Percentiles rank a stretch among this genome's conserved stretches.
These are phyloP conservation scores for Cyrtorhinus lividipennis DNA, from an alignment of 1,140 invertebrate genomes.

Conservation along the genomic window DNA sequence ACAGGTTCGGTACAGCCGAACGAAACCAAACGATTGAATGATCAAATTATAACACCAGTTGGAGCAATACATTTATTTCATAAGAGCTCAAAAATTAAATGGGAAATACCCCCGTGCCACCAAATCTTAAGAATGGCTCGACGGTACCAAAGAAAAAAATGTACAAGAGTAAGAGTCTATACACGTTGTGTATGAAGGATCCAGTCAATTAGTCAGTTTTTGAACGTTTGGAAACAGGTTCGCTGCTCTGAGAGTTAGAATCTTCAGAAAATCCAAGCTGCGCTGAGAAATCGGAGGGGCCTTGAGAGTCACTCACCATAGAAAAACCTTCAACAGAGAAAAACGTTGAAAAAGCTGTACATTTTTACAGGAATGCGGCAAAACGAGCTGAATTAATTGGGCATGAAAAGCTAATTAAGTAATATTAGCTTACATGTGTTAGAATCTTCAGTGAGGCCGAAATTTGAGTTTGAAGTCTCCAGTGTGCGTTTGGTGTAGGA, in stretches of 20 bases:
- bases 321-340: slow-evolving; percentile 68
- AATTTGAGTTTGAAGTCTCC: slow-evolving; percentile 64
- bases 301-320: slow-evolving; percentile 75
- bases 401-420: too few relatives aligned
- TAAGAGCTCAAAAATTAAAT: too few relatives aligned
- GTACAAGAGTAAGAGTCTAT: too few relatives aligned
- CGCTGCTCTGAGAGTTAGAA: slow-evolving; percentile 74
- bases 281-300: slow-evolving; percentile 65
- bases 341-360: slow-evolving; percentile 12
- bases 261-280: slow-evolving; percentile 77
- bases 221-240: slow-evolving; percentile 57
- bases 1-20: too few relatives aligned
- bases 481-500: slow-evolving; percentile 47
- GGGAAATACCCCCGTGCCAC: too few relatives aligned
- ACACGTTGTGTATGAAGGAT: too few relatives aligned
- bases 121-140: too few relatives aligned
- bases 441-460: slow-evolving; percentile 70
- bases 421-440: slow-evolving; percentile 74
- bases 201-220: slow-evolving; percentile 64
- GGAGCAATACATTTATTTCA: too few relatives aligned
- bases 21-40: too few relatives aligned
- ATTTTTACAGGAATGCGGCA: too few relatives aligned
- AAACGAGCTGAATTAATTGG: slow-evolving; percentile 18
- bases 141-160: too few relatives aligned
- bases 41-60: too few relatives aligned